Evolutionary conservation across 2,797 vertebrate species (phyloP), one percentile per base, ranked within the genome.

Genomic region (Lacerta bilineata): DNA sequence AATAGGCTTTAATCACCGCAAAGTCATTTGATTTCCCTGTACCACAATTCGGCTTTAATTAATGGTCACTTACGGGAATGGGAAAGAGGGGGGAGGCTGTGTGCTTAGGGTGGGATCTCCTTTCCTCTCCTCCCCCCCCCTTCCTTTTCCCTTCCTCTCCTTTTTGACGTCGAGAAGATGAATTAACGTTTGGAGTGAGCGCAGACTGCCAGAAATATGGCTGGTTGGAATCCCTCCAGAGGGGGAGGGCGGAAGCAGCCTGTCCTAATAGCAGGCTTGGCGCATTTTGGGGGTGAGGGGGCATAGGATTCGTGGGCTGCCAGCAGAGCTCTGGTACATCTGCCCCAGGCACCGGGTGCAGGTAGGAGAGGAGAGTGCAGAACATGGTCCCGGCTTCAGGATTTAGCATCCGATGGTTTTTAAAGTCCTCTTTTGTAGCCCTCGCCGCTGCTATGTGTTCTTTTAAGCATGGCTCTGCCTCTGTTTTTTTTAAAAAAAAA

Each of bases 11-110:
- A 18, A 78, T 88, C 83, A 72, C 90, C 0, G 36, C 66, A 78
- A 76, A 88, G 90, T 89, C 85, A 85, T 77, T 88, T 77, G 83
- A 89, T 88, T 88, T 80, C 89, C 86, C 15, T 27, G 64, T 84
- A 86, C 72, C 5, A 33, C 9, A 59, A 87, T 90, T 91, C 23
- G 90, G 83, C 89, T 15, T 84, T 86, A 93, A 93, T 91, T 91
- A 91, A 93, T 69, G 86, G 84, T 86, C 43, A 1, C 71, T 91
- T 91, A 93, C 82, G 64, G 90, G 90, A 91, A 91, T 71, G 85
- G 90, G 8, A 61, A 74, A 55, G 50, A 55, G 50, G 50, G 18
- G 71, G 69, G 71, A 27, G 77, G 79, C 46, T 80, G 18, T 7
- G 66, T n/a, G 41, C 18, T 36, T 27, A 5, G 71, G 66, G 20